phyloP scores from a whole-genome alignment of 2,113 vertebrate species.

The Panthera leo region DNA sequence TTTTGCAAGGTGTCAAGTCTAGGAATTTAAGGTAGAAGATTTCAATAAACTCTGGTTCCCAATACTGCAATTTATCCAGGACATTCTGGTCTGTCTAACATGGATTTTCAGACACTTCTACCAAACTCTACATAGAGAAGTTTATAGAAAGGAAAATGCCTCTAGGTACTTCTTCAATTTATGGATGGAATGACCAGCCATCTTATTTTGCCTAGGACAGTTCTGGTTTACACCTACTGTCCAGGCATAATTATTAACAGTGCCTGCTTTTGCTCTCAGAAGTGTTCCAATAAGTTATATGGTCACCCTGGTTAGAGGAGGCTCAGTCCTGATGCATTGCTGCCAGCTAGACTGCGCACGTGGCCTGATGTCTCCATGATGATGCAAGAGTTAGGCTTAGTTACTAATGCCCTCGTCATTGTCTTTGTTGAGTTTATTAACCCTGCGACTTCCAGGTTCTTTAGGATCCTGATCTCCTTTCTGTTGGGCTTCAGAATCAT shows the following conservation, averaged over 20 bases:
- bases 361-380: accelerated
- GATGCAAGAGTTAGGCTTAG: not conserved
- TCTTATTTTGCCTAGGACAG: not conserved
- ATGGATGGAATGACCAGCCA: not conserved
- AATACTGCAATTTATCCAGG: not conserved
- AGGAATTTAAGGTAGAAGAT: not conserved
- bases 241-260: not conserved
- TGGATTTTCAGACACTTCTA: not conserved
- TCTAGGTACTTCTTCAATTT: not conserved
- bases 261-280: not conserved
- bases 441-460: not conserved
- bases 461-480: not conserved
- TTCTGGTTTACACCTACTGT: not conserved
- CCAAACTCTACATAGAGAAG: not conserved
- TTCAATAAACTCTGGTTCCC: not conserved
- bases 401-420: not conserved
- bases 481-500: not conserved
- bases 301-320: not conserved
- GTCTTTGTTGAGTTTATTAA: not conserved
- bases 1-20: not conserved
- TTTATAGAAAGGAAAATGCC: not conserved
- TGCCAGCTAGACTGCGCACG: not conserved
- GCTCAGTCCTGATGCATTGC: not conserved
- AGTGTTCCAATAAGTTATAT: not conserved
- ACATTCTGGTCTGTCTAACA: too few relatives aligned